Evolutionary conservation across 35 echinoderm and acorn worm species (phyloP).

Genomic region (Patiria miniata): DNA sequence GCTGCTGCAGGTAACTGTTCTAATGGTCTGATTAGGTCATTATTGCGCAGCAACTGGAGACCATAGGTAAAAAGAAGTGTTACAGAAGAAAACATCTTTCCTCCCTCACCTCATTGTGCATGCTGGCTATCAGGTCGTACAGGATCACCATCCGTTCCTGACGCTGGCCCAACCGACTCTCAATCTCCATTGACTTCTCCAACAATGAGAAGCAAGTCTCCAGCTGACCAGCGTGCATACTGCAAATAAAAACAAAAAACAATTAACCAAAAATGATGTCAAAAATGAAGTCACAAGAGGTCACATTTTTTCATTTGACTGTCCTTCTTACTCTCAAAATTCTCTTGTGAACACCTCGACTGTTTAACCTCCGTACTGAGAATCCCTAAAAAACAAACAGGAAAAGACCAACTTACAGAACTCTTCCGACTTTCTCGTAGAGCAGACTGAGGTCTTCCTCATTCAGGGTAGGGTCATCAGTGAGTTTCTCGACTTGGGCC

Average conservation of each 20-base stretch:
- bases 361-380: too few relatives aligned
- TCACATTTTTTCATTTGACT: too few relatives aligned
- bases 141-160: slow-evolving; percentile 53
- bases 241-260: too few relatives aligned
- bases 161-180: slow-evolving; percentile 43
- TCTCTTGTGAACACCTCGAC: too few relatives aligned
- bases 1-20: too few relatives aligned
- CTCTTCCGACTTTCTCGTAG: slow-evolving; percentile 69
- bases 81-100: too few relatives aligned
- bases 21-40: too few relatives aligned
- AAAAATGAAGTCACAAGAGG: too few relatives aligned
- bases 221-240: slow-evolving; percentile 73
- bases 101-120: slow-evolving; percentile 77
- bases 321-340: too few relatives aligned
- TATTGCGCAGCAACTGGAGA: too few relatives aligned
- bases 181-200: slow-evolving; percentile 44
- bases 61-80: too few relatives aligned
- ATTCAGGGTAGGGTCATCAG: slow-evolving; percentile 23
- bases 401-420: slow-evolving; percentile 56
- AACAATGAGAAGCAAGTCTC: slow-evolving; percentile 50
- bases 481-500: slow-evolving; percentile 33
- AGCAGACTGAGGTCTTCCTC: slow-evolving; percentile 54
- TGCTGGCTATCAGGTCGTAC: slow-evolving; percentile 56
- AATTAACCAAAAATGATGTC: too few relatives aligned
- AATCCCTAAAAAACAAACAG: not conserved